Conservation (phyloP, 2,113 vertebrate species). For the Coptodon rendalli region DNA sequence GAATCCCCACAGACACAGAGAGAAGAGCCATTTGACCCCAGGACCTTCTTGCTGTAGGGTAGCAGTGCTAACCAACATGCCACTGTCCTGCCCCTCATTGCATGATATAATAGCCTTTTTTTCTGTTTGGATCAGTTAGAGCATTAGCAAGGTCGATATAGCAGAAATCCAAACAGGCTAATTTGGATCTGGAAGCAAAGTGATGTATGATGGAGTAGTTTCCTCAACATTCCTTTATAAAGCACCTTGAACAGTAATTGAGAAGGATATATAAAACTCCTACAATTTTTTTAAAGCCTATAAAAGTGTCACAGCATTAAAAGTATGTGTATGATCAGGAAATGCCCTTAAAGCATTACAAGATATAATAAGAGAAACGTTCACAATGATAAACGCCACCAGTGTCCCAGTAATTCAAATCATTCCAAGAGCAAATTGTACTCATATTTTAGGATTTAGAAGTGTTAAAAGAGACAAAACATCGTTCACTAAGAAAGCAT, state of each 20-base stretch:
- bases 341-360: not conserved
- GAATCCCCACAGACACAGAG: not conserved
- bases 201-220: not conserved
- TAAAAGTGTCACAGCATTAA: not conserved
- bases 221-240: not conserved
- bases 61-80: not conserved
- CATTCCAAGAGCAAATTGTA: not conserved
- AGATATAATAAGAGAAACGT: not conserved
- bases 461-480: not conserved
- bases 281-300: not conserved
- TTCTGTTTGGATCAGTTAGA: not conserved
- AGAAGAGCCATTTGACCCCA: not conserved
- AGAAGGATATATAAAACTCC: not conserved
- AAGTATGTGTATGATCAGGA: not conserved
- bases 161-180: not conserved
- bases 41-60: not conserved
- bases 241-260: not conserved
- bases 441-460: not conserved
- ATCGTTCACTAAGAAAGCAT: not conserved
- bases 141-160: not conserved
- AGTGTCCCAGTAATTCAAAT: not conserved
- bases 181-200: not conserved
- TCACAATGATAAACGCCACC: not conserved
- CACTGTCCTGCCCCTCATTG: not conserved
- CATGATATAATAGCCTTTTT: rapidly evolving